Base-by-base conservation (phyloP, 1,140 invertebrate genomes). In the Drosophila pruinosa region DNA sequence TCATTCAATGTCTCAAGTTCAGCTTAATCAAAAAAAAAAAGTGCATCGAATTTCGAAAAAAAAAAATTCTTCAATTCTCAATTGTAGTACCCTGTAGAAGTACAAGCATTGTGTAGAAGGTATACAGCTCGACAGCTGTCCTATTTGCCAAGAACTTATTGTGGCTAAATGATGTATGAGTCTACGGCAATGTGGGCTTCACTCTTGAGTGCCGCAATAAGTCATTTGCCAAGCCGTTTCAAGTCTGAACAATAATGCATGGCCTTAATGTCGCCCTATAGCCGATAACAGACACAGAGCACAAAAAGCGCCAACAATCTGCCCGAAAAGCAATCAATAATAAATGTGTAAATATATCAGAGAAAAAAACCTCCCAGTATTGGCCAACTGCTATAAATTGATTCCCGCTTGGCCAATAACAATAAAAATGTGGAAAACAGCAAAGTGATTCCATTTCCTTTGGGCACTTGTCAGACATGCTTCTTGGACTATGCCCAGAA, bases 401-500 rank as follows among this genome's bases (percentile, higher is more conserved):
- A 45, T 53, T 53, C 56, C n/a, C 43, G 26, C 14, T 50, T 56
- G 52, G 28, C 19, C 26, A 56, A 65, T 54, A 64, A 5, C 22
- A 47, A 14, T 22, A 22, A 12, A 8, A 22, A 22, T 12, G 6
- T 12, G 5, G 5, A 36, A 3, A 8, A 12, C 10, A 21, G 34
- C 50, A 53, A 53, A 19, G 39, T 26, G 21, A 7, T 50, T 38
- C 15, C 5, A 28, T 45, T 54, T 48, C 21, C 15, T 26, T 21
- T 12, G 22, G 4, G 12, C 43, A 47, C 43, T 47, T 47, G 21
- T 22, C 28, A 21, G 21, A 48, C 24, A 14, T 24, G 17, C 22
- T 50, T 50, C 38, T 81, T 81, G 75, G 79, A 80, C 61, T 47
- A 57, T 78, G 75, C 48, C 70, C 74, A 83, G 72, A 70, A 63